These are phyloP conservation scores for Agonopterix arenella DNA, from an alignment of 2,888 invertebrate genomes.

Conservation along the genomic window DNA sequence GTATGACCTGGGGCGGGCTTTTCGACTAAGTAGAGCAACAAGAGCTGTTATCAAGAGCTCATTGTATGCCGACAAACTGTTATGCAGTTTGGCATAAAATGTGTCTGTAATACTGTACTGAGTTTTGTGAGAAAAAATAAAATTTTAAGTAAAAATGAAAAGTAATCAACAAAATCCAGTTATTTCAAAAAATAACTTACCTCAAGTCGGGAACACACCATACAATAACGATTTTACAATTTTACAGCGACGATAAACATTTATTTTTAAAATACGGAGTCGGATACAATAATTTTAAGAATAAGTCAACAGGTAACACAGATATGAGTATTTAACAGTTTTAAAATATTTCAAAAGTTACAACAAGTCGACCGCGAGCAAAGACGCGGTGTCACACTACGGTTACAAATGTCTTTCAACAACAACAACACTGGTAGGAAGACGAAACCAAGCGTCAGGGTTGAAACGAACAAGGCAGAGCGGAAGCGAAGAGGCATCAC, in stretches of 20 bases:
- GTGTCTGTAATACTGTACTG: no score
- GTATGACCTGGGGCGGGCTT: no score
- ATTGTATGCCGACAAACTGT: no score
- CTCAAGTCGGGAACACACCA: slow-evolving; percentile 7
- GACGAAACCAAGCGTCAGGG: slow-evolving; percentile 47
- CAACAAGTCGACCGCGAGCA: slow-evolving; percentile 54
- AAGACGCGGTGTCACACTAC: slow-evolving; percentile 36
- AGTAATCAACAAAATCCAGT: no score
- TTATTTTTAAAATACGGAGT: slow-evolving; percentile 19
- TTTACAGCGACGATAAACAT: slow-evolving; percentile 11
- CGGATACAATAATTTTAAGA: slow-evolving; percentile 52
- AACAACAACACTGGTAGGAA: slow-evolving; percentile 55
- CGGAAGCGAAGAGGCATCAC: slow-evolving; percentile 64
- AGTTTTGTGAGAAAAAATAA: no score
- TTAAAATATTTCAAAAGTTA: slow-evolving; percentile 68
- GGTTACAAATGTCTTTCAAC: slow-evolving; percentile 39
- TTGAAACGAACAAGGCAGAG: slow-evolving; percentile 41
- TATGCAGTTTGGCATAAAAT: no score
- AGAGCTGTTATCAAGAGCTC: no score
- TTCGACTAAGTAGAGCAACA: no score
- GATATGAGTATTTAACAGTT: slow-evolving; percentile 67
- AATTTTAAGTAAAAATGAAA: no score
- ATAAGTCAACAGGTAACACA: slow-evolving; percentile 74
- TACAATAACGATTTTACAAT: slow-evolving; percentile 2
- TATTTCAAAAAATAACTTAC: slow-evolving; percentile 1